Evolutionary conservation across 2,797 vertebrate genomes (phyloP).

Genomic region (Buceros bicornis): DNA sequence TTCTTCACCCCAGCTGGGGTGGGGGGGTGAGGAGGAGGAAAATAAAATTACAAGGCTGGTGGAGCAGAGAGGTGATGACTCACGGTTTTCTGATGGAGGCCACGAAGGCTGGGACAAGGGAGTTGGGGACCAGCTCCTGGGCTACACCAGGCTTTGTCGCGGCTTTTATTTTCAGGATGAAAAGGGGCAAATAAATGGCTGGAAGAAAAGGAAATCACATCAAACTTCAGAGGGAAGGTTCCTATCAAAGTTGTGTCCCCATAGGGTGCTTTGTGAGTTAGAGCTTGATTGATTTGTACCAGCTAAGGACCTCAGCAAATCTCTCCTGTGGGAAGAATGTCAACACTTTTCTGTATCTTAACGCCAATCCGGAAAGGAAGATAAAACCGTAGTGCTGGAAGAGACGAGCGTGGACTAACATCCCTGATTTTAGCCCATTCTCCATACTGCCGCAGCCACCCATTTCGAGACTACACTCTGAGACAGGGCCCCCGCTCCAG

Average conservation of each 20-base stretch:
- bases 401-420: neutral
- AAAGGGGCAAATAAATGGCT: neutral
- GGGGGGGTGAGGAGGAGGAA: neutral
- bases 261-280: slow-evolving; percentile 55
- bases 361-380: slow-evolving; percentile 37
- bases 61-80: slow-evolving; percentile 53
- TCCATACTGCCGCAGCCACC: neutral
- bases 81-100: neutral
- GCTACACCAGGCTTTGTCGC: neutral
- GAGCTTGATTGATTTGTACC: slow-evolving; percentile 57
- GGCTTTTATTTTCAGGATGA: slow-evolving; percentile 2
- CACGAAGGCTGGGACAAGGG: neutral
- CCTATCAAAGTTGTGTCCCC: slow-evolving; percentile 21
- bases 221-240: slow-evolving; percentile 45
- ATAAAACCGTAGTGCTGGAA: neutral
- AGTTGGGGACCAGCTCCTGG: neutral
- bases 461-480: neutral
- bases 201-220: slow-evolving; percentile 29
- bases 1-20: slow-evolving; percentile 46
- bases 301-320: slow-evolving; percentile 58
- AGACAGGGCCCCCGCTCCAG: neutral
- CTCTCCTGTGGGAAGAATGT: slow-evolving; percentile 44
- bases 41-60: neutral
- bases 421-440: neutral
- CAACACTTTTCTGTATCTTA: neutral